Evolutionary conservation across 2,113 vertebrate genomes (phyloP), one percentile per base, ranked within the genome.

Genomic region (Amblyopsis rosae): DNA sequence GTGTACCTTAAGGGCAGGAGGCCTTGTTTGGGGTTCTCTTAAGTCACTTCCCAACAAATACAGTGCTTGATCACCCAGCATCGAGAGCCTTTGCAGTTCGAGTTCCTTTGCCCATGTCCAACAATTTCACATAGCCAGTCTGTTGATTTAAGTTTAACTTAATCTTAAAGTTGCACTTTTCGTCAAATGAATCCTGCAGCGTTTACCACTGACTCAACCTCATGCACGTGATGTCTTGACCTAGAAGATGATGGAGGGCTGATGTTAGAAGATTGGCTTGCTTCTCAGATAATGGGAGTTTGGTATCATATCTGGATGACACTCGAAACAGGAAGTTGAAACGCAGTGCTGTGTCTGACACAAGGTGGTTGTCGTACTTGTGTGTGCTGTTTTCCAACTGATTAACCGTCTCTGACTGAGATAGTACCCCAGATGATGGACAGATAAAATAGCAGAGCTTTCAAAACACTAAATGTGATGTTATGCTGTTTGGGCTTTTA

Each of bases 301-400:
- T 12, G n/a, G 59, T 80, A 69, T 80, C 32, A 78, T 73, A 64
- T 76, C 57, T 83, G 71, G 68, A 60, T 83, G 82, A 86, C 35
- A 41, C 35, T 41, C 35, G 35, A 41, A 41, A 41, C 72, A 86
- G 84, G 85, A 88, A 86, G 59, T 73, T 3, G 1, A 41, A 49
- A 69, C 61, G 49, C 55, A 59, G 5, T 56, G 53, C 58, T 54
- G 11, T 7, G 62, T 32, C 2, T 1, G 15, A 3, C 56, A 54
- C 33, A 50, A 9, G 16, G 55, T 10, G 3, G 6, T 57, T 26
- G 26, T 26, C 26, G 26, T 26, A 26, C 26, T 26, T 57, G 10
- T 57, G 9, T 57, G 26, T 57, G 17, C 19, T 49, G 17, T 10
- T 70, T 72, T 49, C 17, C 51, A 54, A 54, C 3, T 1, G 51